Evolutionary conservation across 2,888 invertebrate species (phyloP).

Genomic region (Sipha maydis): DNA sequence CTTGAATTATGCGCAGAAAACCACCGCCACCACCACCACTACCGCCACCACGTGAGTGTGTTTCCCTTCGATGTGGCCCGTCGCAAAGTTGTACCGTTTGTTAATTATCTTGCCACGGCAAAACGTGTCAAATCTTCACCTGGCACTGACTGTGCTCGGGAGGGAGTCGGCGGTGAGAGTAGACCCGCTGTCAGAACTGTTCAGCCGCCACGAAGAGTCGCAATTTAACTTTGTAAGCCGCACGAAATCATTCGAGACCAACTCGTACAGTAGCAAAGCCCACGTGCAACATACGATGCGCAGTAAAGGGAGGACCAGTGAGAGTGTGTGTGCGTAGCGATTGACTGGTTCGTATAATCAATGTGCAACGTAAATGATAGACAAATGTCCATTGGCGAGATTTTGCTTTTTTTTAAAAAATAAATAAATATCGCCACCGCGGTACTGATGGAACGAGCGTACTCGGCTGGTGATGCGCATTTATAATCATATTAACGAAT

Average conservation of each 20-base stretch:
- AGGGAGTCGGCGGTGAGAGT: neutral
- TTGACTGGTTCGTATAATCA: neutral
- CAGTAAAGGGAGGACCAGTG: no score
- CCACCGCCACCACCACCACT: neutral
- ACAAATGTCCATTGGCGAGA: no score
- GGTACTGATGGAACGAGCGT: no score
- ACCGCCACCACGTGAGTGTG: neutral
- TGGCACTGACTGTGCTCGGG: neutral
- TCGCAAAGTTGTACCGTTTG: conserved; percentile 46
- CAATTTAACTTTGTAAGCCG: conserved; percentile 4
- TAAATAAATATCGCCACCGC: no score
- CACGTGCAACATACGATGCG: neutral
- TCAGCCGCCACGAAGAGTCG: neutral
- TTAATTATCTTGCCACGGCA: conserved; percentile 40
- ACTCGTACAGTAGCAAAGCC: neutral
- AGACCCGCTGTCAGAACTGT: neutral
- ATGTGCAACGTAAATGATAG: no score
- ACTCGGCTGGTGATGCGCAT: no score
- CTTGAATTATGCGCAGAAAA: conserved; percentile 32
- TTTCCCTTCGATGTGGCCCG: neutral
- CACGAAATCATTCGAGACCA: neutral
- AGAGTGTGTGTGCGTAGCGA: no score
- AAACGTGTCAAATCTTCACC: conserved; percentile 42
- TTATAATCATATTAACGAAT: no score
- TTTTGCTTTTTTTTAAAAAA: no score